Evolutionary conservation across 2,797 vertebrate genomes (phyloP), one percentile per base, ranked within the genome.

Genomic region (Neostethus bicornis): DNA sequence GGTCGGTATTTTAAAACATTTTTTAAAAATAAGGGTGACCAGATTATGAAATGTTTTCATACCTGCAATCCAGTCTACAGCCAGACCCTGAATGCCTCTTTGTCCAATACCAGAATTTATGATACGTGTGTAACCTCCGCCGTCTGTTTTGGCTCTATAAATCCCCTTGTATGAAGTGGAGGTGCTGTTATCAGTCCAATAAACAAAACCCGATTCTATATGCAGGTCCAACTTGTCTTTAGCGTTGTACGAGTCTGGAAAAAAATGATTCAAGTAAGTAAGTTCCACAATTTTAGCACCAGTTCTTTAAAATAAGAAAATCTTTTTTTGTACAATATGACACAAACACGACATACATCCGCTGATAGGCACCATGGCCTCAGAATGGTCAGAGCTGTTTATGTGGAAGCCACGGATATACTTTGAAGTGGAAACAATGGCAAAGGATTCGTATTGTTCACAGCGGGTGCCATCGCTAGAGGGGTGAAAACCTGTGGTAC

Each of bases 31-130:
- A 3, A 7, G 14, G 5, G 14, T 14, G 13, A 2, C 34, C 32
- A 34, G 32, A n/a, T 7, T 14, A 17, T 14, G 14, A 21, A 17
- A 13, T 4, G n/a, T 24, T 4, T 39, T 55, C 23, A 16, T 75
- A 98, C 96, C 95, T 87, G 96, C 92, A 70, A 96, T 70, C 96
- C 96, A 98, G 70, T 98, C 96, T 59, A 98, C 67, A 48, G 96
- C 95, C 44, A 98, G 86, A 25, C 95, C 96, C 39, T 91, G 92
- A 48, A 97, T 89, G 58, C 96, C 95, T 70, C 92, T 88, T 41
- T 13, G 55, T 62, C 96, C 96, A 73, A 97, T 84, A 12, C 95
- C 96, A 11, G 88, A 58, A 51, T 63, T 89, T 63, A 96, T 24
- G 14, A 98, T 61, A 37, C 75, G 28, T 5, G 54, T 72, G 61